Evolutionary conservation across 2,888 invertebrate species (phyloP).

Genomic region (Tromatobia lineatoria): DNA sequence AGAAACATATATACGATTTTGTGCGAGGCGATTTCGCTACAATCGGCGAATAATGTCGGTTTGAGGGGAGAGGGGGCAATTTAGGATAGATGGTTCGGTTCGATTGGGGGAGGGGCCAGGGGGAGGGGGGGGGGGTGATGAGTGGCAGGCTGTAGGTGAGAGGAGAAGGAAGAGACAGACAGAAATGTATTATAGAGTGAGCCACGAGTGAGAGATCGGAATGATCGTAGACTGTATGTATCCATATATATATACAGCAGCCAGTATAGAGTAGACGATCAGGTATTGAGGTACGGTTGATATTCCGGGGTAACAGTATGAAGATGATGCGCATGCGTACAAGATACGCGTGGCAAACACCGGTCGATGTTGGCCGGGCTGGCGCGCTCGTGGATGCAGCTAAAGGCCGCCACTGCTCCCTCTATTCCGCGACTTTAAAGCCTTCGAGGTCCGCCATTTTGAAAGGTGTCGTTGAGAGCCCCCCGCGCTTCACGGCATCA

Average conservation of each 20-base stretch:
- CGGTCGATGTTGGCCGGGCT: conserved; percentile 85
- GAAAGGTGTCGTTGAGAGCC: conserved; percentile 67
- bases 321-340: conserved; percentile 72
- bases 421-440: conserved; percentile 69
- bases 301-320: conserved; percentile 81
- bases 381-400: conserved; percentile 76
- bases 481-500: conserved; percentile 42
- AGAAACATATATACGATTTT: conserved; percentile 46
- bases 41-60: conserved; percentile 74
- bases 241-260: conserved; percentile 1
- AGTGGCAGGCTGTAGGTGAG: conserved; percentile 25
- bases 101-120: conserved; percentile 21
- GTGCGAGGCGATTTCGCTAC: conserved; percentile 70
- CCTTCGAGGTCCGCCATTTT: conserved; percentile 76
- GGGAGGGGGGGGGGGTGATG: conserved; percentile 35
- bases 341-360: conserved; percentile 72
- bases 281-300: conserved; percentile 80
- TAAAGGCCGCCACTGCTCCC: conserved; percentile 66
- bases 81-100: conserved; percentile 33
- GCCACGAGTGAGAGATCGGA: conserved; percentile 16
- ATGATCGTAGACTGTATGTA: conserved; percentile 12
- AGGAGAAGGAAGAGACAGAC: conserved; percentile 24
- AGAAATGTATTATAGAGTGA: conserved; percentile 30
- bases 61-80: conserved; percentile 52
- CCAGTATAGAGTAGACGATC: conserved; percentile 73